phyloP scores from a whole-genome alignment of 1,140 invertebrate genomes.

The Sitobion miscanthi region DNA sequence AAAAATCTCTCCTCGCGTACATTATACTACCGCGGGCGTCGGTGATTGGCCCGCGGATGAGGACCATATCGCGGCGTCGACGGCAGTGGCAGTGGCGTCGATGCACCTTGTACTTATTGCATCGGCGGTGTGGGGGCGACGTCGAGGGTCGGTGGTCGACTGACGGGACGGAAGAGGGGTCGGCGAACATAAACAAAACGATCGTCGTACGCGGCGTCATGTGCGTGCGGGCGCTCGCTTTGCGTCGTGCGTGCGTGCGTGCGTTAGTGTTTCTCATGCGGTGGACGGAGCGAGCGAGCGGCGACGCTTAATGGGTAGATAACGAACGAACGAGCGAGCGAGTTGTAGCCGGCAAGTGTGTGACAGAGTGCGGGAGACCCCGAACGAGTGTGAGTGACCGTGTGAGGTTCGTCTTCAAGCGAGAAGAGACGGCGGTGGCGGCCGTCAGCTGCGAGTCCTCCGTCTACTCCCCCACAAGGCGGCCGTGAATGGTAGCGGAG shows the following conservation, averaged over 20 bases:
- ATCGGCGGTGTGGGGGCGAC: background rate
- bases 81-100: background rate
- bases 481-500: background rate
- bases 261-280: background rate
- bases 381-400: slow-evolving; percentile 2
- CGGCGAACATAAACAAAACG: slow-evolving; percentile 53
- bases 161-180: background rate
- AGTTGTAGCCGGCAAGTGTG: background rate
- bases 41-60: background rate
- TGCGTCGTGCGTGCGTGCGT: background rate
- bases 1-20: background rate
- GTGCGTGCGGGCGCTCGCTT: background rate
- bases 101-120: slow-evolving; percentile 35
- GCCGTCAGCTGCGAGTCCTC: background rate
- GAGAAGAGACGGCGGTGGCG: background rate
- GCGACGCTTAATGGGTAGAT: background rate
- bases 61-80: background rate
- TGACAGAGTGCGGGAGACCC: background rate
- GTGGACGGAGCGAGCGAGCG: background rate
- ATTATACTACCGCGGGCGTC: background rate
- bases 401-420: slow-evolving; percentile 34
- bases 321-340: background rate
- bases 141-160: background rate
- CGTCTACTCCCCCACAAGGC: background rate
- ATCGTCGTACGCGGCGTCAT: background rate